A percentile compares a stretch with the other conserved stretches of the same genome.
Conservation (phyloP, 2,888 invertebrate species). For the Automeris io region DNA sequence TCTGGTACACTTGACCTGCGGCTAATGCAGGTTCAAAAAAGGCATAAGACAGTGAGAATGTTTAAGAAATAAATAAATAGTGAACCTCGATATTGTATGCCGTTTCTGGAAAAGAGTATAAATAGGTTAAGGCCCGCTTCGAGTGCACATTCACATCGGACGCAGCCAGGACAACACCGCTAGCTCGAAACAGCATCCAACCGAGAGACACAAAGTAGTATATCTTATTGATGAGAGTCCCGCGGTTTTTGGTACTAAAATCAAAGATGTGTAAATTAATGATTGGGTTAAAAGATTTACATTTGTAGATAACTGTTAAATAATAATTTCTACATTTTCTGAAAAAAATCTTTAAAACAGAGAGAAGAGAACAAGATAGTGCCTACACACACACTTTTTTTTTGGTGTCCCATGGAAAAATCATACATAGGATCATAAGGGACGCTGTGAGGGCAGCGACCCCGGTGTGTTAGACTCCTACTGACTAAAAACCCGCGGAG, state of each 20-base stretch:
- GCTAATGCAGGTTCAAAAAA: no score
- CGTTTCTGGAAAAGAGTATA: conserved; percentile 65
- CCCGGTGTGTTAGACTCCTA: no score
- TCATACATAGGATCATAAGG: no score
- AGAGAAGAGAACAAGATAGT: no score
- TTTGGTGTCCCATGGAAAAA: no score
- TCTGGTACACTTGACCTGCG: no score
- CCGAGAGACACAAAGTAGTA: conserved; percentile 81
- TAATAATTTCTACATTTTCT: no score
- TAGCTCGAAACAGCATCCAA: conserved; percentile 79
- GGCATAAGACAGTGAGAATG: no score
- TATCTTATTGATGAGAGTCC: conserved; percentile 52
- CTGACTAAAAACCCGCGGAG: no score
- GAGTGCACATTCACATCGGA: conserved; percentile 76
- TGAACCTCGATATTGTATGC: conserved; percentile 78
- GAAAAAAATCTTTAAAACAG: no score
- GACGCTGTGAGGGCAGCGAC: no score
- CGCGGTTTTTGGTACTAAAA: conserved; percentile 37
- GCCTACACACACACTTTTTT: no score
- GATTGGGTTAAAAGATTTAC: neutral
- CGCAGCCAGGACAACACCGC: conserved; percentile 79
- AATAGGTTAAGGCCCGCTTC: conserved; percentile 52
- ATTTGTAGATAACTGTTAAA: neutral
- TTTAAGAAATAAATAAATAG: conserved; percentile 2
- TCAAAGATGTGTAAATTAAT: neutral